Percentiles rank a stretch among this genome's conserved stretches.
These are phyloP conservation scores for Eurystomus gularis DNA, from an alignment of 2,113 vertebrate species.

Conservation along the genomic window DNA sequence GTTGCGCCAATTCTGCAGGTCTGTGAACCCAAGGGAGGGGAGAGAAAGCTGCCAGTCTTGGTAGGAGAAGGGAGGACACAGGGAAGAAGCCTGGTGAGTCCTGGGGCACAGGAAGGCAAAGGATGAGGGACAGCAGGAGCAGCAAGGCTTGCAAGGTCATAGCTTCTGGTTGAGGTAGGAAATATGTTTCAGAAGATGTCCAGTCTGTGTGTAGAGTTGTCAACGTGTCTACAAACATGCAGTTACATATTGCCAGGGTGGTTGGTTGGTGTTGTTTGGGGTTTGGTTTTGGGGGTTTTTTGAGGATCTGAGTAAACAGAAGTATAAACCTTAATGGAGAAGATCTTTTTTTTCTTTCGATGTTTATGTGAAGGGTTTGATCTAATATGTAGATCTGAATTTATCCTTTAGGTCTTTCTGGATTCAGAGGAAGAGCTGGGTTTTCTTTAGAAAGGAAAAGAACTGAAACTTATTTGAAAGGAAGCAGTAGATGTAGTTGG, in stretches of 20 bases:
- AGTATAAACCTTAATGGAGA: not conserved
- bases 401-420: not conserved
- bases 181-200: not conserved
- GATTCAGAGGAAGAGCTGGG: not conserved
- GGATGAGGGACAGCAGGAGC: not conserved
- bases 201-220: not conserved
- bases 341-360: not conserved
- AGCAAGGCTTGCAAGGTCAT: not conserved
- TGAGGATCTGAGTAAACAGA: not conserved
- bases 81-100: not conserved
- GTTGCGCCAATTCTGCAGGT: not conserved
- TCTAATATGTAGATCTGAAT: not conserved
- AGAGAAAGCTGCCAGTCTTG: accelerated
- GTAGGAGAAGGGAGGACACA: not conserved
- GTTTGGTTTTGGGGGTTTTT: too few species aligned
- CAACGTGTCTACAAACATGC: not conserved
- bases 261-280: not conserved
- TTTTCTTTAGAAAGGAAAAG: conserved; percentile 1
- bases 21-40: not conserved
- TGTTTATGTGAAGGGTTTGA: not conserved
- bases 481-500: not conserved
- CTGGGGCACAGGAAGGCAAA: not conserved
- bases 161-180: not conserved
- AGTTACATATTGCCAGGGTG: not conserved
- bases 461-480: conserved; percentile 26